Conservation (phyloP, 2,888 invertebrate genomes). For the Noctuana brunneofusca region DNA sequence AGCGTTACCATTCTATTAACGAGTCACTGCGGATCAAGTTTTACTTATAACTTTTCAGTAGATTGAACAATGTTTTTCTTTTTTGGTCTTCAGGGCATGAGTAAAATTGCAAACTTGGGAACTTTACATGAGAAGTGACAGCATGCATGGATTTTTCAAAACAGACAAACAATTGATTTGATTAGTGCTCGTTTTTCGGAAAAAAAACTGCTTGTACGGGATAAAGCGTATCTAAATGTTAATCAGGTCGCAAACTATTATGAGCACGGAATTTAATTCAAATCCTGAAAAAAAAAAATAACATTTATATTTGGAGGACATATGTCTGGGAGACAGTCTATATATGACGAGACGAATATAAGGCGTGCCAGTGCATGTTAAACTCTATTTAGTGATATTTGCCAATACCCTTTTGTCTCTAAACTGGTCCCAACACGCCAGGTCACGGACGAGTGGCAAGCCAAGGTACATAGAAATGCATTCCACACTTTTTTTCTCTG, state of each 20-base stretch:
- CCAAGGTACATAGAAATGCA: constrained; percentile 13
- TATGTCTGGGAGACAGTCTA: background rate
- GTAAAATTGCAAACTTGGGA: too few relatives aligned
- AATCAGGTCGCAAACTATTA: too few relatives aligned
- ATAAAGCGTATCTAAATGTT: too few relatives aligned
- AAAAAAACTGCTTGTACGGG: too few relatives aligned
- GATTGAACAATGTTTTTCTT: background rate
- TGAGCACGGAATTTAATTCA: too few relatives aligned
- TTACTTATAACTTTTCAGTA: background rate
- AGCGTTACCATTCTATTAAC: constrained; percentile 44
- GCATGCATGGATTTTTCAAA: too few relatives aligned
- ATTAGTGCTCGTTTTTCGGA: too few relatives aligned
- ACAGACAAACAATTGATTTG: too few relatives aligned
- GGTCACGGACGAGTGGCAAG: constrained; percentile 11
- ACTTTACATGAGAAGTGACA: too few relatives aligned
- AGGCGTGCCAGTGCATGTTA: constrained; percentile 7
- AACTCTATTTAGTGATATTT: constrained; percentile 5
- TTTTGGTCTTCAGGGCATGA: too few relatives aligned
- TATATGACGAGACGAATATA: background rate
- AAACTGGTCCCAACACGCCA: constrained; percentile 6
- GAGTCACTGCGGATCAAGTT: constrained; percentile 7
- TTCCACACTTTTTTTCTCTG: constrained; percentile 15
- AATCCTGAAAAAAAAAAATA: too few relatives aligned
- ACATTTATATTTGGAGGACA: background rate
- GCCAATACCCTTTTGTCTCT: background rate